Base-by-base conservation (phyloP, 2,888 invertebrate genomes). In the Andrena dorsata region DNA sequence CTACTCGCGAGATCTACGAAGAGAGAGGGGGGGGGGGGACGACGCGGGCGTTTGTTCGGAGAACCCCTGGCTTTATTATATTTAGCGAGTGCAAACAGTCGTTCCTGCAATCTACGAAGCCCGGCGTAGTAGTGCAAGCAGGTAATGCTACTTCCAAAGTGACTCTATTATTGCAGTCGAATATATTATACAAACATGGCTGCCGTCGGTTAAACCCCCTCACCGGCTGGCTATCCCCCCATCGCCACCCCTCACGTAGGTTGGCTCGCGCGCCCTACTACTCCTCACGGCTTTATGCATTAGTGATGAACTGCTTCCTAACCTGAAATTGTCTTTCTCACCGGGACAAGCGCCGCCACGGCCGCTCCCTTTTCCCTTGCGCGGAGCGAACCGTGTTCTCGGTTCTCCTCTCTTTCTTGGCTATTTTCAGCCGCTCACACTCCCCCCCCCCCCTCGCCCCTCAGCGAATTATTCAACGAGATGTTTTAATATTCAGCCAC, bases 11-110 rank as follows among this genome's bases (percentile, higher is more conserved):
- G 64, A 78, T 81, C 58, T n/a, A 53, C 28, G 64, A 7, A 20
- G 41, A 13, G n/a, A n/a, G n/a, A n/a, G n/a, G n/a, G n/a, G n/a
- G n/a, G n/a, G 56, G 30, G 65, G 2, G 8, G 32, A 20, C 20
- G 16, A 3, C 35, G 32, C 23, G 20, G 20, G 53, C 20, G 30
- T 8, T 3, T n/a, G 35, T 26, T 26, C 28, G 56, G 83, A 84
- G 84, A 86, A 85, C 79, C 86, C 66, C 80, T 82, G 85, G 79
- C 88, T 89, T 92, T 90, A 92, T 92, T 91, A 92, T 91, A 92
- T 92, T 92, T 91, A 90, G 88, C 84, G 83, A 87, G 89, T 83
- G 90, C 90, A 92, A 93, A 92, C 91, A 91, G 86, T 90, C 89
- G 86, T 89, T 86, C 65, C 80, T 83, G 84, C 86, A 87, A 88